Evolutionary conservation across 2,797 vertebrate species (phyloP).

Genomic region (Neomorphus geoffroyi): DNA sequence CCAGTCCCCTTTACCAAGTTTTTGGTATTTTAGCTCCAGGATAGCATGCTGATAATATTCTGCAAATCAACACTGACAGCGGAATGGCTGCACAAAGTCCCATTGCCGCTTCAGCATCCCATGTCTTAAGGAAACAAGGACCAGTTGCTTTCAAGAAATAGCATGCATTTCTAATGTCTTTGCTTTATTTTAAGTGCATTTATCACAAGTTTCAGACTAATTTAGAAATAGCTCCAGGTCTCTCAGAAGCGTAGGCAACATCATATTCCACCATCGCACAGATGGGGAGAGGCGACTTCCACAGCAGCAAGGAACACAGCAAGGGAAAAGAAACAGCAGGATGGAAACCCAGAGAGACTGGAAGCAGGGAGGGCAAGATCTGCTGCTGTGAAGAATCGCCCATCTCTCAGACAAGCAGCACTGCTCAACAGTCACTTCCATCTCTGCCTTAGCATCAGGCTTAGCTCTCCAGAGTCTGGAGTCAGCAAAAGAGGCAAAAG

Average conservation of each 20-base stretch:
- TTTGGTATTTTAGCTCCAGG: not conserved
- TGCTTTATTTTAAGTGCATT: constrained; percentile 13
- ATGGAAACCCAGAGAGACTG: not conserved
- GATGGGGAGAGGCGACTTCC: not conserved
- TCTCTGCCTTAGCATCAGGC: not conserved
- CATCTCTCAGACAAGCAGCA: not conserved
- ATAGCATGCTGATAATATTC: constrained; percentile 5
- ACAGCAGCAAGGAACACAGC: not conserved
- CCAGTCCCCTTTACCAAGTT: not conserved
- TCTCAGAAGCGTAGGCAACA: not conserved
- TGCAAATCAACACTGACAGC: constrained; percentile 45
- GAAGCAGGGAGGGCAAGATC: not conserved
- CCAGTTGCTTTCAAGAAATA: not conserved
- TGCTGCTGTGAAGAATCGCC: not conserved
- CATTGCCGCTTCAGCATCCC: not conserved
- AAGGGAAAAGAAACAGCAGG: not conserved
- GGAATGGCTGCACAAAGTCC: not conserved
- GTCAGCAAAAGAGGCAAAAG: not conserved
- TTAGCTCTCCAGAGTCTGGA: not conserved
- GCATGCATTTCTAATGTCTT: not conserved
- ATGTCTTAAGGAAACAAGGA: not conserved
- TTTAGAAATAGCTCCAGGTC: not conserved
- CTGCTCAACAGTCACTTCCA: not conserved
- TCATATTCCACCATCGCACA: not conserved
- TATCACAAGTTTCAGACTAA: not conserved